Percentiles rank a stretch among this genome's conserved stretches.
Conservation (phyloP, 2,888 invertebrate species). For the Lasioglossum zephyrum region DNA sequence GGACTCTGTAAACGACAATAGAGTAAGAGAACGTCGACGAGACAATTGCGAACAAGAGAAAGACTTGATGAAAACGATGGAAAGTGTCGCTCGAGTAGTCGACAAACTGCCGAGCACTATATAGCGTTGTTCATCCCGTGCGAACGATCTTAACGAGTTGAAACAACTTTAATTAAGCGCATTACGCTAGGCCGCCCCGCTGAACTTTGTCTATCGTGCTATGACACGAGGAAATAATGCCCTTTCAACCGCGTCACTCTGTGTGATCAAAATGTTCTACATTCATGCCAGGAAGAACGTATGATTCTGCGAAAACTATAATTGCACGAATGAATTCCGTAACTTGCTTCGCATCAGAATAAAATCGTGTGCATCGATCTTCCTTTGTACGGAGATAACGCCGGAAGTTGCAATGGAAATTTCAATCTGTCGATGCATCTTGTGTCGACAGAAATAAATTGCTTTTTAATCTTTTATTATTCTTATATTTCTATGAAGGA, state of each 20-base stretch:
- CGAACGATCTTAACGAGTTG: constrained; percentile 83
- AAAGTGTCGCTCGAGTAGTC: constrained; percentile 60
- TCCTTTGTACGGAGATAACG: not conserved
- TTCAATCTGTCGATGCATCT: not conserved
- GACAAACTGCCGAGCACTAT: constrained; percentile 57
- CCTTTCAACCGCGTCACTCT: constrained; percentile 40
- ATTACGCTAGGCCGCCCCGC: constrained; percentile 76
- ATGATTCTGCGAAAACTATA: not conserved
- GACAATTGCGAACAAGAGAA: constrained; percentile 9
- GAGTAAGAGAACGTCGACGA: not conserved
- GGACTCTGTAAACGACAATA: not conserved
- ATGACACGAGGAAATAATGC: constrained; percentile 67
- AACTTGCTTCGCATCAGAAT: not conserved
- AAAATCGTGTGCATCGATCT: constrained; percentile 2
- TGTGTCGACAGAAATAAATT: not conserved
- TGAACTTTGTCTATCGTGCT: constrained; percentile 74
- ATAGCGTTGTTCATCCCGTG: constrained; percentile 80
- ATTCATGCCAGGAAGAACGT: not conserved
- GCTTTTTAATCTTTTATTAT: not conserved
- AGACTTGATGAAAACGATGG: constrained; percentile 33
- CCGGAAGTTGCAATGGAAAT: not conserved
- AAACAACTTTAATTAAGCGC: constrained; percentile 83
- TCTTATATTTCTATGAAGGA: not conserved
- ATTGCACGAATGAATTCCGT: not conserved
- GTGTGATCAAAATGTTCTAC: constrained; percentile 2